Conservation (phyloP, 2,888 invertebrate genomes). For the Tetragonisca angustula region DNA sequence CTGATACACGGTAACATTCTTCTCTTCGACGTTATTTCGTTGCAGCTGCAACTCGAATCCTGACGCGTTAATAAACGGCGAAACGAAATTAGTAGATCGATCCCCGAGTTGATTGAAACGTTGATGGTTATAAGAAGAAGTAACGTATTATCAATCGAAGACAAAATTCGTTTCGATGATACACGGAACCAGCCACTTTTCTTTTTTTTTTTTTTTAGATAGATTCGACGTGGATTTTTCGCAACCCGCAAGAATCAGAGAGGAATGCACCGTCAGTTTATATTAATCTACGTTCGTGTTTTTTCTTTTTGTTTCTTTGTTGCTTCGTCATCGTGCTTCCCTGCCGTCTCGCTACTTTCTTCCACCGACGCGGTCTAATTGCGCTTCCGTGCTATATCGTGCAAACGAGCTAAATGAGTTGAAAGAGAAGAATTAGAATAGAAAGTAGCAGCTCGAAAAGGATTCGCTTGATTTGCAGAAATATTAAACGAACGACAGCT, state of each 20-base stretch:
- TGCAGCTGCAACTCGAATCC: neutral
- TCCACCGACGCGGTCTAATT: constrained; percentile 60
- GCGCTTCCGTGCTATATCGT: constrained; percentile 45
- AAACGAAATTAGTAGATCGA: constrained; percentile 2
- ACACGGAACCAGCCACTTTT: neutral
- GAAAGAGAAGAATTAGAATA: constrained; percentile 31
- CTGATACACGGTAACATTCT: neutral
- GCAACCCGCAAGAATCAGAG: neutral
- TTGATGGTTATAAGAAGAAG: too few species aligned
- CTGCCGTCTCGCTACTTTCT: constrained; percentile 38
- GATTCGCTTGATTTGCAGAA: constrained; percentile 1
- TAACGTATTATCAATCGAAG: neutral
- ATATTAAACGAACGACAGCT: constrained; percentile 19
- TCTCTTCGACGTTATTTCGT: constrained; percentile 12
- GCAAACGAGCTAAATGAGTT: constrained; percentile 44
- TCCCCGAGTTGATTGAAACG: neutral
- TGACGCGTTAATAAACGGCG: constrained; percentile 9
- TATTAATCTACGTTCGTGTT: constrained; percentile 37
- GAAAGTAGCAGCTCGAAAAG: constrained; percentile 8
- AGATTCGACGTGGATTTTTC: constrained; percentile 7
- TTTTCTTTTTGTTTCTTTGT: constrained; percentile 23
- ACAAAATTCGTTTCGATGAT: neutral
- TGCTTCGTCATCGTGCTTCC: constrained; percentile 40
- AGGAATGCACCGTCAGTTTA: constrained; percentile 30
- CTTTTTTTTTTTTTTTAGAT: neutral